Conservation (phyloP, 2,113 vertebrate genomes). For the Archocentrus centrarchus region DNA sequence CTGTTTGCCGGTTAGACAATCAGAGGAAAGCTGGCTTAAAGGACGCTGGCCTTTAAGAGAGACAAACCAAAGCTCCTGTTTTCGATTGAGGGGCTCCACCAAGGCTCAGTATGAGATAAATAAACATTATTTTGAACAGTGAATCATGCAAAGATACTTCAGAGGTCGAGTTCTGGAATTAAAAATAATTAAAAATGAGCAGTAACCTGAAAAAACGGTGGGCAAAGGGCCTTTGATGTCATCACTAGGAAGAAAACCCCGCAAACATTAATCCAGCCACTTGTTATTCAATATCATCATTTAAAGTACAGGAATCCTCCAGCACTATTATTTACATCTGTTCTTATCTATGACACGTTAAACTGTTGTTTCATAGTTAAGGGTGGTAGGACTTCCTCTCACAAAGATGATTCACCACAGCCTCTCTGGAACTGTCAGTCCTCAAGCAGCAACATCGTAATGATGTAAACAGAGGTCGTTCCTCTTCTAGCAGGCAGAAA, state of each 20-base stretch:
- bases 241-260: background rate
- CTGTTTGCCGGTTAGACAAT: background rate
- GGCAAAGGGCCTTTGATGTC: constrained; percentile 31
- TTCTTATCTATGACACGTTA: constrained; percentile 17
- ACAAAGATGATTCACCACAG: background rate
- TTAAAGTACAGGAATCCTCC: background rate
- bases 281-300: background rate
- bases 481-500: constrained; percentile 2
- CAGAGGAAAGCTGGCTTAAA: background rate
- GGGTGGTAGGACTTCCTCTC: background rate
- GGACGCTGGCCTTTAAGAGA: background rate
- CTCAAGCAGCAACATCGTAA: constrained; percentile 15
- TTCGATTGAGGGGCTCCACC: background rate
- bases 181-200: background rate
- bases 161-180: background rate
- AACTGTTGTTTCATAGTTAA: constrained; percentile 16
- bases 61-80: background rate
- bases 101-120: background rate
- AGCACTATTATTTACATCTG: background rate
- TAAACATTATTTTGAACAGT: background rate
- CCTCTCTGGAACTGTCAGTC: constrained; percentile 20
- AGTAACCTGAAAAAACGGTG: background rate
- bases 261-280: background rate
- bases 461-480: constrained; percentile 36
- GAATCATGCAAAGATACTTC: background rate